Evolutionary conservation across 2,797 vertebrate species (phyloP).

Genomic region (Gallinago stenura): DNA sequence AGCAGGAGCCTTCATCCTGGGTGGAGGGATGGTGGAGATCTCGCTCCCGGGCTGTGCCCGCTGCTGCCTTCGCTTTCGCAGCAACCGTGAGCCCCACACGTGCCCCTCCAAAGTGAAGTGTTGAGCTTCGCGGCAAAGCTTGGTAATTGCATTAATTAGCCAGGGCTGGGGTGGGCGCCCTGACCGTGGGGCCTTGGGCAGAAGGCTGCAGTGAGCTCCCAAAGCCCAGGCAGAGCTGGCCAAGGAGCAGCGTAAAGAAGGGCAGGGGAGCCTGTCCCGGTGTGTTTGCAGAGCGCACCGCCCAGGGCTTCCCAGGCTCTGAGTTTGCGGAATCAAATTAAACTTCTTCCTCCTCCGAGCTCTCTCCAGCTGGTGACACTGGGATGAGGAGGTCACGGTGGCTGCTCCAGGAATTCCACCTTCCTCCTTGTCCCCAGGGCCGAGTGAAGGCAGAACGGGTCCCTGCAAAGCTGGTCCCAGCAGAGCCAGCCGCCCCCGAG

Average conservation of each 20-base stretch:
- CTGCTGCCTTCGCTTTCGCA: accelerated
- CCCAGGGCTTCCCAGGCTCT: neutral
- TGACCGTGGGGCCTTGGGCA: accelerated
- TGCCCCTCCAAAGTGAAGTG: neutral
- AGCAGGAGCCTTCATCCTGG: accelerated
- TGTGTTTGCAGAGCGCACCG: accelerated
- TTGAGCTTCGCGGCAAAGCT: accelerated
- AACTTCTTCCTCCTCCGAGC: neutral
- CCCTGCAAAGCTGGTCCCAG: neutral
- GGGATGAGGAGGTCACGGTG: neutral
- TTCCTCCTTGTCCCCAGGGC: neutral
- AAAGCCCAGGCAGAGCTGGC: accelerated
- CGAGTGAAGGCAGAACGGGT: neutral
- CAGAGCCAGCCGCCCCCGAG: neutral
- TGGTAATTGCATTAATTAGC: accelerated
- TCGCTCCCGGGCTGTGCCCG: accelerated
- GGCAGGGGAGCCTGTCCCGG: neutral
- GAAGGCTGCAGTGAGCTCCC: accelerated
- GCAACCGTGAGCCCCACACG: accelerated
- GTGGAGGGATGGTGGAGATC: accelerated
- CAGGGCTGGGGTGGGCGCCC: neutral
- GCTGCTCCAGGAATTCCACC: neutral
- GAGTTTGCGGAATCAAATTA: neutral
- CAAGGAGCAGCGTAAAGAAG: neutral
- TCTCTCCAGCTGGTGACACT: accelerated